Conservation (phyloP, 2,113 vertebrate species). For the Loxodonta africana region DNA sequence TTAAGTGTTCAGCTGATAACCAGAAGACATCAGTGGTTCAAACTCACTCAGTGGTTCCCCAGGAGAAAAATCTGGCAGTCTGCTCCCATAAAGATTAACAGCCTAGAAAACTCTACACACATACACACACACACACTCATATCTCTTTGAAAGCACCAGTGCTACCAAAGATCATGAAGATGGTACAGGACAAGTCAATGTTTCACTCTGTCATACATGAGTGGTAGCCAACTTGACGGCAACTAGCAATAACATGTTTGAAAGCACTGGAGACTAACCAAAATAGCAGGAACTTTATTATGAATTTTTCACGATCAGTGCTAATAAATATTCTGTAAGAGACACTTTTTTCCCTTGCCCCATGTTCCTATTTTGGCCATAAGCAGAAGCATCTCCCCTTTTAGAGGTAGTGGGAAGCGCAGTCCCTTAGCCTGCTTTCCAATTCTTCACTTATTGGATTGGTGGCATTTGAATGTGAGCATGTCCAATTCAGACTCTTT, state of each 20-base stretch:
- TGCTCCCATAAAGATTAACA: too few species aligned
- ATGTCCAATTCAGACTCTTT: fast-evolving
- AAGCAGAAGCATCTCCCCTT: neutral
- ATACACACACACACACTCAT: neutral
- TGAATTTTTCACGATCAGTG: neutral
- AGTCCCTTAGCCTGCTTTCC: neutral
- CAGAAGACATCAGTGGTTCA: too few species aligned
- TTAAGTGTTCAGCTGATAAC: too few species aligned
- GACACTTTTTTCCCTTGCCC: neutral
- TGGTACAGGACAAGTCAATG: too few species aligned
- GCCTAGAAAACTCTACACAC: neutral
- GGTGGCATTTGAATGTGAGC: too few species aligned
- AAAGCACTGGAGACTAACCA: neutral
- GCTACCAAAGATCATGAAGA: too few species aligned
- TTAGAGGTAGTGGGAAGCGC: neutral
- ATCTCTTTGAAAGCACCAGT: too few species aligned
- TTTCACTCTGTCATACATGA: too few species aligned
- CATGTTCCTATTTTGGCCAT: neutral
- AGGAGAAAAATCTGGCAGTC: too few species aligned
- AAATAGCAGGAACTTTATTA: too few species aligned
- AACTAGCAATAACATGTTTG: neutral
- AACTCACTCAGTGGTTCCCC: too few species aligned
- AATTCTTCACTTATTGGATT: fast-evolving
- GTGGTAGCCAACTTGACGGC: too few species aligned
- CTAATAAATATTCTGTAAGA: neutral